Conservation (phyloP, 2,888 invertebrate species). For the Cotesia congregata region DNA sequence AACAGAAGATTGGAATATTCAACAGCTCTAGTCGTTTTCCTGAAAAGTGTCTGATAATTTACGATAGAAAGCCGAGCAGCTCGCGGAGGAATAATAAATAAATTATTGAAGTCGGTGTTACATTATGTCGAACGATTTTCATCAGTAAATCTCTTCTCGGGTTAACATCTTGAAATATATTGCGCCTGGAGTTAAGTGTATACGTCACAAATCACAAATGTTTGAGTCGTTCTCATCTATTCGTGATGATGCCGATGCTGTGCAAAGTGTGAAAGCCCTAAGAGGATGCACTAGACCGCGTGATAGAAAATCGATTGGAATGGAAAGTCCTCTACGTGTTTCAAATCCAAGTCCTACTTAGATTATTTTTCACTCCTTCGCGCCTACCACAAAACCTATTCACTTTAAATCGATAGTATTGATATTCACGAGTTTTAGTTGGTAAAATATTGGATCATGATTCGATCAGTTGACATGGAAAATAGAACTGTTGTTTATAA, state of each 20-base stretch:
- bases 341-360: conserved; percentile 35
- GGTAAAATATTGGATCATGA: neutral
- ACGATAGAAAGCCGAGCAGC: neutral
- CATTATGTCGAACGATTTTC: neutral
- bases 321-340: conserved; percentile 51
- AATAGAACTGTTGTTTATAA: neutral
- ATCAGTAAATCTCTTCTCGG: neutral
- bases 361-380: conserved; percentile 21
- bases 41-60: neutral
- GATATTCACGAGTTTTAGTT: neutral
- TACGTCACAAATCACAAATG: neutral
- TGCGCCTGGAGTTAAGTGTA: neutral
- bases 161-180: neutral
- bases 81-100: neutral
- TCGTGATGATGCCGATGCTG: neutral
- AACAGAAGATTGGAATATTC: too few relatives aligned
- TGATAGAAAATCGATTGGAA: conserved; percentile 51
- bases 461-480: neutral
- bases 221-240: neutral
- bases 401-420: conserved; percentile 9
- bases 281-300: conserved; percentile 35
- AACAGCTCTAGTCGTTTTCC: neutral
- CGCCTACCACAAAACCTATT: neutral
- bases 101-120: neutral
- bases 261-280: conserved; percentile 42